Evolutionary conservation across 2,888 invertebrate species (phyloP), one percentile per base, ranked within the genome.

Genomic region (Scaptomyza tumidula): DNA sequence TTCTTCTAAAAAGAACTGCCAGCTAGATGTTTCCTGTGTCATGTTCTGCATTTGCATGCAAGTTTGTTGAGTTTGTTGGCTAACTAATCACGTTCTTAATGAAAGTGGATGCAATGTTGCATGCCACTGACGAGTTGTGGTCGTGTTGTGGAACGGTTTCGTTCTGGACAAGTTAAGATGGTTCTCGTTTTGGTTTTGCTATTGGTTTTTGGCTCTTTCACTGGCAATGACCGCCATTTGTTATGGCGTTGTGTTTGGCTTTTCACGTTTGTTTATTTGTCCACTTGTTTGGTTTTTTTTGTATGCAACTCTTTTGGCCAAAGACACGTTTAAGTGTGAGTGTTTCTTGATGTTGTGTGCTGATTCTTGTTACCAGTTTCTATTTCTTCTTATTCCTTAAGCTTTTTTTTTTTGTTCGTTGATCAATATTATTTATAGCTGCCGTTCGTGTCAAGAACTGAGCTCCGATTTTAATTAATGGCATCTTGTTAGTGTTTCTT

Each of bases 11-110:
- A 13, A 16, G 13, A 24, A 6, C 10, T 7, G 0, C 10, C 41
- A 4, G 7, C 14, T 33, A 13, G 11, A 6, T 71, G 56, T 55
- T 59, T n/a, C 35, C 41, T 54, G 35, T 52, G 50, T 1, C 58
- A 48, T 71, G 71, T 71, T 61, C 49, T 61, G 49, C 63, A 81
- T 84, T 88, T 88, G 83, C 86, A 86, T 86, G 88, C 78, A 74
- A 78, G 50, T 65, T 77, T 68, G 70, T 67, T 35, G 59, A 46
- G 63, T 31, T 54, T 56, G 71, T 48, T 67, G 65, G 82, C 86
- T 88, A 89, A 85, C 86, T 88, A 89, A 88, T 88, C 88, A 89
- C 88, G 89, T 86, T 89, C 84, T 73, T 83, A 86, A 86, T 89
- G 89, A 86, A 86, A 86, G 89, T 86, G 89, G 83, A 72, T 79